These are phyloP conservation scores for Reticulitermes lucifugus DNA, from an alignment of 2,888 invertebrate species.

Conservation along the genomic window DNA sequence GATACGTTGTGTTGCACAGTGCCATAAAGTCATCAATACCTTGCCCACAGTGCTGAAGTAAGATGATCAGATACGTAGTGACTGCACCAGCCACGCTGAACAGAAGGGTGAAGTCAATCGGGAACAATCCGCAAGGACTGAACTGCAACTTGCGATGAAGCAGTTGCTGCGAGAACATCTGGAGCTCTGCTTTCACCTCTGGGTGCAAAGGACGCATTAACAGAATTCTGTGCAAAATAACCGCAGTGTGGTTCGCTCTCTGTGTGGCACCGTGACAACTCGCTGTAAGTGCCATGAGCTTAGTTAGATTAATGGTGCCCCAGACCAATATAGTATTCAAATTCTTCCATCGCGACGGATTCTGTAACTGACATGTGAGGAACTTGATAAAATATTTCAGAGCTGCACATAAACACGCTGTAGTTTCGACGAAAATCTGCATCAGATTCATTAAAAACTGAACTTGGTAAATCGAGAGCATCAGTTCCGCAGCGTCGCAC, in stretches of 20 bases:
- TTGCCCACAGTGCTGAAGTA: conserved; percentile 9
- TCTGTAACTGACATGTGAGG: neutral
- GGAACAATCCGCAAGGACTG: neutral
- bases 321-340: neutral
- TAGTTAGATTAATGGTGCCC: conserved; percentile 8
- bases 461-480: neutral
- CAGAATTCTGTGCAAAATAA: neutral
- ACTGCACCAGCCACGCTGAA: neutral
- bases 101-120: neutral
- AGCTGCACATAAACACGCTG: neutral
- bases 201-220: neutral
- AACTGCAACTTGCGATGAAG: neutral
- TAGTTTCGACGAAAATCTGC: neutral
- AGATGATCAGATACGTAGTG: neutral
- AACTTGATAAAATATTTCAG: neutral
- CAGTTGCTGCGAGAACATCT: conserved; percentile 2
- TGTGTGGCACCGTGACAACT: neutral
- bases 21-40: neutral
- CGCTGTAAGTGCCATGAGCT: neutral
- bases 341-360: neutral
- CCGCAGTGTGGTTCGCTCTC: neutral
- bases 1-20: neutral
- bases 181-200: neutral
- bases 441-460: neutral
- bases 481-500: neutral